These are phyloP conservation scores for Scomber scombrus DNA, from an alignment of 2,113 vertebrate species.

Conservation along the genomic window DNA sequence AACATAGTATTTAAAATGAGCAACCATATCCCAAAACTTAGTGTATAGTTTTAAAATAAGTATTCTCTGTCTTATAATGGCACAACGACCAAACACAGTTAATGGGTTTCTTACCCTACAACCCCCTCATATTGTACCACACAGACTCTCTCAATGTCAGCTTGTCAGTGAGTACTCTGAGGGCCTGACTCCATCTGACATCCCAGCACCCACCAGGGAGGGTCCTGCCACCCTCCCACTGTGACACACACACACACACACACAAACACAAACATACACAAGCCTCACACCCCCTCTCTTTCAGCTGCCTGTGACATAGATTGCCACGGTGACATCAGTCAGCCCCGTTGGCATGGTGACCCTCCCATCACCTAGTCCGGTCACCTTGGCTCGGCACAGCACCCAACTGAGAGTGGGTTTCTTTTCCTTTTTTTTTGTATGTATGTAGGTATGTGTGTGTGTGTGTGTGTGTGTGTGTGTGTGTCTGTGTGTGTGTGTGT, in stretches of 20 bases:
- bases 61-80: slow-evolving; percentile 25
- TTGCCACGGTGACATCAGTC: slow-evolving; percentile 63
- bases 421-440: too few relatives aligned
- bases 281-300: slow-evolving; percentile 16
- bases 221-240: slow-evolving; percentile 20
- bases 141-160: slow-evolving; percentile 73
- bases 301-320: slow-evolving; percentile 52
- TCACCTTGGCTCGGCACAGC: slow-evolving; percentile 70
- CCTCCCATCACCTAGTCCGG: slow-evolving; percentile 67
- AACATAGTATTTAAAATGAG: neutral
- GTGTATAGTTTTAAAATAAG: neutral
- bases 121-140: slow-evolving; percentile 59
- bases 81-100: slow-evolving; percentile 34
- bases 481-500: slow-evolving; percentile 8
- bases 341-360: slow-evolving; percentile 73
- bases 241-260: slow-evolving; percentile 11
- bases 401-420: slow-evolving; percentile 38
- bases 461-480: slow-evolving; percentile 5
- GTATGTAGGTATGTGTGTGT: slow-evolving; percentile 18
- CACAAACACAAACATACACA: slow-evolving; percentile 13
- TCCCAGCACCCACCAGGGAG: slow-evolving; percentile 21
- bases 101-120: slow-evolving; percentile 72
- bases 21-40: neutral
- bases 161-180: slow-evolving; percentile 65
- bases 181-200: slow-evolving; percentile 58